These are phyloP conservation scores for Malthinus seriepunctatus DNA, from an alignment of 2,888 invertebrate genomes.

Conservation along the genomic window DNA sequence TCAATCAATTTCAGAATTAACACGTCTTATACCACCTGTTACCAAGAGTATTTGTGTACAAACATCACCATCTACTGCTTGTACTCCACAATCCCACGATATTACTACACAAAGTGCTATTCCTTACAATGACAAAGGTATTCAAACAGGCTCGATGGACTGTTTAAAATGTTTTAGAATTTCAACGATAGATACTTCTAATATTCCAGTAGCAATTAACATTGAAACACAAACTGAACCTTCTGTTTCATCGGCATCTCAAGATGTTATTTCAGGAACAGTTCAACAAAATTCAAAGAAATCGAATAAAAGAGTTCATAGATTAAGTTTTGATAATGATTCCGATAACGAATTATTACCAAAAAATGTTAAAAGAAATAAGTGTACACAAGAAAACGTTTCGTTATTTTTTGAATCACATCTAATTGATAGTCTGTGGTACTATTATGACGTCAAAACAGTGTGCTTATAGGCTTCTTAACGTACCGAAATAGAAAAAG, in stretches of 20 bases:
- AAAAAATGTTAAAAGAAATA: conserved; percentile 35
- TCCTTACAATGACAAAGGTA: conserved; percentile 8
- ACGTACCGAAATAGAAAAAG: no score
- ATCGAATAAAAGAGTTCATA: conserved; percentile 32
- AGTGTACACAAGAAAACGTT: conserved; percentile 41
- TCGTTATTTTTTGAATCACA: conserved; percentile 40
- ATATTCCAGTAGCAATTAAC: conserved; percentile 19
- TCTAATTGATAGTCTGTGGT: conserved; percentile 4
- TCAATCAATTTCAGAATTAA: no score
- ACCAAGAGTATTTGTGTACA: not conserved
- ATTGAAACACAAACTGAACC: conserved; percentile 32
- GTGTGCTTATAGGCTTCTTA: no score
- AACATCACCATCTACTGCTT: not conserved
- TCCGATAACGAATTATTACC: conserved; percentile 25
- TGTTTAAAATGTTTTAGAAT: conserved; percentile 29
- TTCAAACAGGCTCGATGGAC: conserved; percentile 30
- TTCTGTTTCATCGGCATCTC: not conserved
- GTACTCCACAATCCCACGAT: not conserved
- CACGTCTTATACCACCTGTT: no score
- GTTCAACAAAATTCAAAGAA: not conserved
- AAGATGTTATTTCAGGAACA: not conserved
- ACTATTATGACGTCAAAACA: no score
- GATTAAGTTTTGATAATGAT: conserved; percentile 29
- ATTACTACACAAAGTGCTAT: conserved; percentile 2
- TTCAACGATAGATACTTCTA: conserved; percentile 32